Evolutionary conservation across 1,140 invertebrate species (phyloP), one percentile per base, ranked within the genome.

Genomic region (Philotrypesis tridentata): DNA sequence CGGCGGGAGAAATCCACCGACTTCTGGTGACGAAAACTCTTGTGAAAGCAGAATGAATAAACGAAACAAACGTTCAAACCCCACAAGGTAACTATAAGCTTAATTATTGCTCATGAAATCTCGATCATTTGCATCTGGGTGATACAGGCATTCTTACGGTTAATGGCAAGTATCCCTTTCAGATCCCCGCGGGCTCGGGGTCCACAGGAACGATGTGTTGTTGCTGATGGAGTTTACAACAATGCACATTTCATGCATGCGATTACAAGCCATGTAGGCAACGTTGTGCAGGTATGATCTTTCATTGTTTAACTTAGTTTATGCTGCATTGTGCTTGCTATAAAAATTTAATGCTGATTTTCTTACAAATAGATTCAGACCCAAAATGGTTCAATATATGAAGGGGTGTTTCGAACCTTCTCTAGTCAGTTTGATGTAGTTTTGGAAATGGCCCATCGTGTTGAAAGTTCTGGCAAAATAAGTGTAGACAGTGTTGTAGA

Each of bases 241-340:
- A 97, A 98, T 93, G 93, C 94, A 82, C 94, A 95, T 89, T 97
- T 97, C 90, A 97, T 97, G 95, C 96, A 97, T 92, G 94, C 96
- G 27, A 94, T 95, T 68, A 96, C 96, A 81, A 94, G 95, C 85
- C 94, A 97, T 88, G 95, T 97, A 76, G 97, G 97, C 82, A 96
- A 96, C 89, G 93, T 94, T 84, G 96, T 96, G 37, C 94, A 96
- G 90, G 95, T 94, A 89, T 82, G 23, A 85, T 78, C 21, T 67
- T 17, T 29, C 74, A 37, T 63, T 40, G 11, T 65, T 12, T 2
- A 12, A 55, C 29, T 74, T 78, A 55, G 8, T 33, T 3, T 23
- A 29, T 61, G n/a, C 12, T 71, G 40, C 12, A 25, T 67, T 21
- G 23, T 48, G 25, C 14, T 68, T 31, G 25, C 25, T 23, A 55